A percentile compares a stretch with the other conserved stretches of the same genome.
Evolutionary conservation across 2,888 invertebrate genomes (phyloP).

Genomic region (Thysanoteuthis rhombus): DNA sequence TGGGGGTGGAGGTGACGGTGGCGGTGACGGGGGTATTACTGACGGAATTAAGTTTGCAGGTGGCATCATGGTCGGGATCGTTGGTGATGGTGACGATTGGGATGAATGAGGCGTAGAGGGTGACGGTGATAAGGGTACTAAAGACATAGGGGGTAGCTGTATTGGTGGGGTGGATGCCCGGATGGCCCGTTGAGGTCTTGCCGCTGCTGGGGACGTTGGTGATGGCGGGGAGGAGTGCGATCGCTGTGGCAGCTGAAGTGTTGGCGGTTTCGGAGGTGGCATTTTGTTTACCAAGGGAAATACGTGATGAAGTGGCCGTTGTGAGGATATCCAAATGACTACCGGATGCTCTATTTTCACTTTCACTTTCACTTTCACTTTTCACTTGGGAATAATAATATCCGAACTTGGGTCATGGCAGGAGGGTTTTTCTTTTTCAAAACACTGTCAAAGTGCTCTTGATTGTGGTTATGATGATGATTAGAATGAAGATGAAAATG

Average conservation of each 20-base stretch:
- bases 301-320: background rate
- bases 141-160: background rate
- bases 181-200: background rate
- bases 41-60: background rate
- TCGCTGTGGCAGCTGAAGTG: background rate
- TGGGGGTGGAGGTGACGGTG: background rate
- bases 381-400: background rate
- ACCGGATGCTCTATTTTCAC: background rate
- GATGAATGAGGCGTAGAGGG: background rate
- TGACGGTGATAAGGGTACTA: background rate
- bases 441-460: background rate
- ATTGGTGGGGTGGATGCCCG: background rate
- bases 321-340: background rate
- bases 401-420: background rate
- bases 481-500: background rate
- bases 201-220: background rate
- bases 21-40: background rate
- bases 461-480: background rate
- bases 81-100: background rate
- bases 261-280: background rate
- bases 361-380: too few species aligned
- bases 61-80: background rate
- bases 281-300: background rate
- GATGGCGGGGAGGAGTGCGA: background rate
- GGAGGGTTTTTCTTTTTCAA: background rate